Evolutionary conservation across 2,888 invertebrate genomes (phyloP).

Genomic region (Ormia ochracea): DNA sequence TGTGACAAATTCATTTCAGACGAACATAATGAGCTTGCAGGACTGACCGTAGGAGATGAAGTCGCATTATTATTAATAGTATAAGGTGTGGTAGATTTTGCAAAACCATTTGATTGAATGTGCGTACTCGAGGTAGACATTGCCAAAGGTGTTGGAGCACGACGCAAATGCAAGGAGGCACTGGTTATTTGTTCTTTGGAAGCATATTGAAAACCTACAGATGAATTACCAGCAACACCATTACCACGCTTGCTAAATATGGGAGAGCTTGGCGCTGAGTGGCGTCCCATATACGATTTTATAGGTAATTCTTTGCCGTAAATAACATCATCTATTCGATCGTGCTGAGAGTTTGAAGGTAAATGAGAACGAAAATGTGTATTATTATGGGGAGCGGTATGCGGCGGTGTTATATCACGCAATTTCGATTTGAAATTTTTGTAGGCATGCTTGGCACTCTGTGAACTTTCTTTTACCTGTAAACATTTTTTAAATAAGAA

Average conservation of each 20-base stretch:
- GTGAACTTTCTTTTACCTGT: conserved; percentile 85
- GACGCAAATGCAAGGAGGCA: conserved; percentile 65
- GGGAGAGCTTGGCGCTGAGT: conserved; percentile 83
- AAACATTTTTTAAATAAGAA: neutral
- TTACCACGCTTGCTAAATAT: conserved; percentile 77
- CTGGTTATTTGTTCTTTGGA: conserved; percentile 65
- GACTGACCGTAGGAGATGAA: conserved; percentile 76
- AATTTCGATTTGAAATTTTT: conserved; percentile 85
- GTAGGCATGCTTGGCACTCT: conserved; percentile 86
- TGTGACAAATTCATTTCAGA: conserved; percentile 78
- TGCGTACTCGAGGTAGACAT: conserved; percentile 75
- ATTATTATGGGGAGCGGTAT: conserved; percentile 60
- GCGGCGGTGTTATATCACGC: conserved; percentile 75
- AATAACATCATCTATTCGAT: conserved; percentile 72
- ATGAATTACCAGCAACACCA: conserved; percentile 36
- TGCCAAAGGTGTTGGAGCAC: conserved; percentile 68
- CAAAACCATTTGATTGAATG: conserved; percentile 72
- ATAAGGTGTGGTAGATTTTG: conserved; percentile 66
- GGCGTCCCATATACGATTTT: conserved; percentile 67
- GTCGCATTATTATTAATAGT: conserved; percentile 71
- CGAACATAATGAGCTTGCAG: conserved; percentile 76
- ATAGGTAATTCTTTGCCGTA: conserved; percentile 45
- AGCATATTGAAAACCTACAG: conserved; percentile 63
- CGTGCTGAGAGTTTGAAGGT: conserved; percentile 72
- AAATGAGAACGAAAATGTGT: conserved; percentile 72